Evolutionary conservation across 2,797 vertebrate genomes (phyloP).

Genomic region (Xenopus petersii): DNA sequence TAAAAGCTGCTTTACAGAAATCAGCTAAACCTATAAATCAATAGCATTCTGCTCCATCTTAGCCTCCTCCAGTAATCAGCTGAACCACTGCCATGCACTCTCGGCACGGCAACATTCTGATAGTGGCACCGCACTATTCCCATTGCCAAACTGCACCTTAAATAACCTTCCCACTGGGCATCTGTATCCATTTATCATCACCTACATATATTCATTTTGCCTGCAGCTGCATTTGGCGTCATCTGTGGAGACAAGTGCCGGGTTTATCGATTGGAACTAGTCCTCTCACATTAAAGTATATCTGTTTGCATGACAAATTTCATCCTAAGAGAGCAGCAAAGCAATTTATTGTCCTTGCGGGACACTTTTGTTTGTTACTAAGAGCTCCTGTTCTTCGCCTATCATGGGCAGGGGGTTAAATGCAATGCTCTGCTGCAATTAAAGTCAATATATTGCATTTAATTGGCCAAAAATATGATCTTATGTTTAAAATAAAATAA

Average conservation of each 20-base stretch:
- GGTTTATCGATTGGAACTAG: not conserved
- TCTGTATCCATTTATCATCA: not conserved
- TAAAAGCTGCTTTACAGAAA: conserved; percentile 26
- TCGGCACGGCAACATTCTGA: not conserved
- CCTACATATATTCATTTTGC: conserved; percentile 1
- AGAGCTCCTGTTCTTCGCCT: not conserved
- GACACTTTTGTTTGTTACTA: not conserved
- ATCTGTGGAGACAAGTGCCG: no score
- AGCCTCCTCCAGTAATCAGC: not conserved
- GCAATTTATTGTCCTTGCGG: conserved; percentile 3
- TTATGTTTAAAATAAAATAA: no score
- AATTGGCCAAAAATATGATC: no score
- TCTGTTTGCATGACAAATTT: conserved; percentile 9
- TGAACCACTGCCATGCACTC: not conserved
- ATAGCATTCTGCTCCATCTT: not conserved
- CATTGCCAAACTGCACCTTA: not conserved
- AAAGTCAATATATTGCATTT: no score
- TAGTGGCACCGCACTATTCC: no score
- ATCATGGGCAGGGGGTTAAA: not conserved
- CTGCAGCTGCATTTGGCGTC: not conserved
- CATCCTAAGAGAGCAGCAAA: not conserved
- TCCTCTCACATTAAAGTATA: not conserved
- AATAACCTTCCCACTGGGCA: not conserved
- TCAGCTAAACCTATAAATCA: conserved; percentile 25
- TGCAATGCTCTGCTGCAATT: no score